Percentiles rank a stretch among this genome's conserved stretches.
phyloP scores from a whole-genome alignment of 1,140 invertebrate species.

The Manduca sexta region DNA sequence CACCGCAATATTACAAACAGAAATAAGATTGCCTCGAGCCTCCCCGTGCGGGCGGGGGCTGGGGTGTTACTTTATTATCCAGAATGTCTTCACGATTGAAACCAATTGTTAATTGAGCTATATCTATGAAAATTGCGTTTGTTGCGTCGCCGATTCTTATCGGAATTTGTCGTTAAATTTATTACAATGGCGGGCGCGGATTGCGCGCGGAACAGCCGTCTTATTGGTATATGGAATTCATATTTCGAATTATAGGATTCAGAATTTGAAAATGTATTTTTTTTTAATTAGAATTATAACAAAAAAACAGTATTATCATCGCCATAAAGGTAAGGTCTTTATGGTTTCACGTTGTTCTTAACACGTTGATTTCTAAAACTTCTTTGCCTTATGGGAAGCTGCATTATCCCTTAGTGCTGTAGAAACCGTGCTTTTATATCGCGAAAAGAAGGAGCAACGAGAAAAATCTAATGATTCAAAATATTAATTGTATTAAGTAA shows the following conservation, averaged over 20 bases:
- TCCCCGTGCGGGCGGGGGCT: constrained; percentile 21
- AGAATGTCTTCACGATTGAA: constrained; percentile 69
- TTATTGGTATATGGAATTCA: constrained; percentile 29
- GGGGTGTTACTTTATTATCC: constrained; percentile 62
- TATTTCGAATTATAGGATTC: constrained; percentile 16
- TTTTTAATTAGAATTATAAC: too few species aligned
- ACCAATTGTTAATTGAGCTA: constrained; percentile 72
- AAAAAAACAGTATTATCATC: too few species aligned
- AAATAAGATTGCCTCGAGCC: constrained; percentile 64
- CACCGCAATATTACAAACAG: constrained; percentile 71
- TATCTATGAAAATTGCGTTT: constrained; percentile 70
- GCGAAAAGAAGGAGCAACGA: too few species aligned
- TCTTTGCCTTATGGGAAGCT: too few species aligned
- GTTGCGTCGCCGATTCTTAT: constrained; percentile 59
- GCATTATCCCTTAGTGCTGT: too few species aligned
- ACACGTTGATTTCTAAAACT: too few species aligned
- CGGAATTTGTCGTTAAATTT: constrained; percentile 64
- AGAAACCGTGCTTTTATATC: too few species aligned
- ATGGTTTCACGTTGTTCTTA: too few species aligned
- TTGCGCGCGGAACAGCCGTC: constrained; percentile 36
- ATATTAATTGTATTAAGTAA: too few species aligned
- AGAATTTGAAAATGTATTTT: too few species aligned
- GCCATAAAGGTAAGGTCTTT: too few species aligned
- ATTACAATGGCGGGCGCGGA: constrained; percentile 40
- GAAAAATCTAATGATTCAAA: too few species aligned